Evolutionary conservation across 2,888 invertebrate species (phyloP), one percentile per base, ranked within the genome.

Genomic region (Nycteola revayana): DNA sequence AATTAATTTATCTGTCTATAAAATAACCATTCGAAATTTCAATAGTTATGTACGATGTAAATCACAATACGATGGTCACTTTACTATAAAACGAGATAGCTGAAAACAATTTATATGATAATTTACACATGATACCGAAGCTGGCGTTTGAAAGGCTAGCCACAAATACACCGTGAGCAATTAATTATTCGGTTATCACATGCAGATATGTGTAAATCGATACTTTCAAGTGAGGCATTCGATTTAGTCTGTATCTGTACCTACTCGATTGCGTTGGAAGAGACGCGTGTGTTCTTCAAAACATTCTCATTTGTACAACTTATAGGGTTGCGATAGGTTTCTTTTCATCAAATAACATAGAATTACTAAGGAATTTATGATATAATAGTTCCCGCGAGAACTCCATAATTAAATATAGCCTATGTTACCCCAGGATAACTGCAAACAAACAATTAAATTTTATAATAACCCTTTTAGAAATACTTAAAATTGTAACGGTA

Each of bases 211-310:
- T 62, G 66, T 67, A 66, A 69, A 61, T 60, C 60, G 66, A 69
- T 68, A 66, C 62, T 48, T 50, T 78, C 79, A 75, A 81, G 79
- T 78, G 78, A 68, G 62, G 69, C 71, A 75, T 79, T 70, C 67
- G 72, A 72, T 73, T 64, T 65, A 54, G 59, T 37, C 36, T 42
- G 39, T 47, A 43, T 43, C 11, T 49, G 49, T 49, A 47, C 39
- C 48, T 56, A 50, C 55, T 66, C 62, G 67, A 68, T 58, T 66
- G 65, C 66, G 64, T 59, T 62, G 73, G 66, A 70, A 65, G 61
- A 61, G 56, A 64, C 68, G 79, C 75, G 79, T 76, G 80, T 77
- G 82, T 79, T 82, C 77, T 76, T 81, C 74, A 79, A 74, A 78
- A 77, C 70, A 77, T 72, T 69, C 66, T 47, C 58, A 52, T 67